Conservation (phyloP, 2,888 invertebrate species). For the Protonemura montana region DNA sequence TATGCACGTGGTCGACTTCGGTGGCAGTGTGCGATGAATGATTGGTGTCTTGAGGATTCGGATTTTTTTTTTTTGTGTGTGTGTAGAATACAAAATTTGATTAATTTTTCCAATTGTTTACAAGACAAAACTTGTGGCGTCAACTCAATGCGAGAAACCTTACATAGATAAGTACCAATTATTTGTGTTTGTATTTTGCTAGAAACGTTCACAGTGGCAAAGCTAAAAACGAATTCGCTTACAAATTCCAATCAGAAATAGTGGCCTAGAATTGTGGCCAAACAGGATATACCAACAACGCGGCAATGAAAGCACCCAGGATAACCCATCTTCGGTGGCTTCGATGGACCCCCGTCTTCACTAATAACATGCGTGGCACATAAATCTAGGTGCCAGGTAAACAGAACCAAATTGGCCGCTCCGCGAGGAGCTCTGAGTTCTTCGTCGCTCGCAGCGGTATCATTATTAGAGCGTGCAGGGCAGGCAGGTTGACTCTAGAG, state of each 20-base stretch:
- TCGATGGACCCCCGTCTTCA: not conserved
- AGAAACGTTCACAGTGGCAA: no score
- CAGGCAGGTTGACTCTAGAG: not conserved
- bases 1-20: no score
- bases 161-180: no score
- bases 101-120: not conserved
- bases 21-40: no score
- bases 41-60: no score
- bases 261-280: not conserved
- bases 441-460: not conserved
- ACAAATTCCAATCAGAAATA: not conserved
- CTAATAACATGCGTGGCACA: not conserved
- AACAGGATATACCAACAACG: not conserved
- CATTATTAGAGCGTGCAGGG: not conserved
- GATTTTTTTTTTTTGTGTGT: no score
- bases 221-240: no score
- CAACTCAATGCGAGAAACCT: not conserved
- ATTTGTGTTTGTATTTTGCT: no score
- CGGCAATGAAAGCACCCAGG: not conserved
- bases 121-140: not conserved
- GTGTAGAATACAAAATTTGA: no score
- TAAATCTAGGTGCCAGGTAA: constrained; percentile 25
- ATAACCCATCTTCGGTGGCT: not conserved
- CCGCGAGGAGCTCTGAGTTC: not conserved
- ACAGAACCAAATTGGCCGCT: not conserved